phyloP scores from a whole-genome alignment of 2,113 vertebrate genomes.

The Cyanoderma ruficeps region DNA sequence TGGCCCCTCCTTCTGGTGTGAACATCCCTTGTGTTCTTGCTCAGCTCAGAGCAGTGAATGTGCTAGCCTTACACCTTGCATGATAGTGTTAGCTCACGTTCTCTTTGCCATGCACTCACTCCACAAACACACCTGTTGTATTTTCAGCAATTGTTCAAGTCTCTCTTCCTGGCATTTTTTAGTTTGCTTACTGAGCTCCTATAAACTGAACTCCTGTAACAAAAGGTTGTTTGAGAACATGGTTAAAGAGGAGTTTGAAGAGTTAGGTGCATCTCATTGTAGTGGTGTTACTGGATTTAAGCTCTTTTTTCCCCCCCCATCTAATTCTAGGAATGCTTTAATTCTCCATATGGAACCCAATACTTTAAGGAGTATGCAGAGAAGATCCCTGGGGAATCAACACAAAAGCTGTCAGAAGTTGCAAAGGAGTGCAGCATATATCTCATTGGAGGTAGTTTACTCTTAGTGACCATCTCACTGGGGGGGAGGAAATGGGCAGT shows the following conservation, averaged over 20 bases:
- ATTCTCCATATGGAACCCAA: slow-evolving; percentile 91
- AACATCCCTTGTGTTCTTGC: neutral
- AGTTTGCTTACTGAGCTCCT: neutral
- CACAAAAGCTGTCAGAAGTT: slow-evolving; percentile 83
- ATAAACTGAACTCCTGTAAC: neutral
- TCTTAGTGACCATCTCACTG: neutral
- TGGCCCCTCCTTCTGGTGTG: neutral
- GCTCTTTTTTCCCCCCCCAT: neutral
- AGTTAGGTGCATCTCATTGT: neutral
- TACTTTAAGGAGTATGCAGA: slow-evolving; percentile 91
- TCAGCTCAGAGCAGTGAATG: neutral
- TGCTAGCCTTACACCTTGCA: neutral
- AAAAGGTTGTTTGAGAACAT: neutral
- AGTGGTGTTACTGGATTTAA: neutral
- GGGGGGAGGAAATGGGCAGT: neutral
- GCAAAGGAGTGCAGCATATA: slow-evolving; percentile 88
- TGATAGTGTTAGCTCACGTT: neutral
- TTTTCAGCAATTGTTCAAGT: neutral
- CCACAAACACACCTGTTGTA: neutral
- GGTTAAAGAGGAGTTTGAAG: neutral
- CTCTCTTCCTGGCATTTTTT: neutral
- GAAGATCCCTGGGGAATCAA: slow-evolving; percentile 91
- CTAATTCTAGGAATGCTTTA: slow-evolving; percentile 90
- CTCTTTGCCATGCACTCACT: neutral
- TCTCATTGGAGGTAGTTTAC: slow-evolving; percentile 89